Evolutionary conservation across 2,113 vertebrate genomes (phyloP), one percentile per base, ranked within the genome.

Genomic region (Columbina picui): DNA sequence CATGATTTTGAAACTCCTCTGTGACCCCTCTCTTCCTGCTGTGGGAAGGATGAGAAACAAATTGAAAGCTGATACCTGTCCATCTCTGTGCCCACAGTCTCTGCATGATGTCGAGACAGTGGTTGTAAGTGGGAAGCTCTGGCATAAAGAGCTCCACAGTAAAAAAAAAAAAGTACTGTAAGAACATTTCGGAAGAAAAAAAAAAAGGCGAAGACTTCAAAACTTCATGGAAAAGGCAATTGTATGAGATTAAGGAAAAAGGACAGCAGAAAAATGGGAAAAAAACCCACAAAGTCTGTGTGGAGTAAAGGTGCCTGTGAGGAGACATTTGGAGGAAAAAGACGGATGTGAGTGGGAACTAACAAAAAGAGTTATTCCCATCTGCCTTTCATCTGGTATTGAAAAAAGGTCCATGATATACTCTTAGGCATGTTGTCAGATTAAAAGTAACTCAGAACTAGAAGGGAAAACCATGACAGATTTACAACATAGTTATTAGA

Each of bases 401-500:
- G 84, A 74, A 94, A 61, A 93, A 87, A 63, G 23, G 19, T 69
- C 10, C 1, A 25, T 57, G 43, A 36, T 38, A 32, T 36, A 79
- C 61, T 88, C 79, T 53, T 52, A 84, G 65, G 30, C 39, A 34
- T 61, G 41, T 61, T 95, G 50, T 93, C 82, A 93, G 55, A 84
- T 9, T 4, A 90, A 97, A 90, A 92, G 57, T 69, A 79, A 36
- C 76, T 76, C 19, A 67, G 56, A 91, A 89, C 56, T 60, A 55
- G 47, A 67, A 70, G 7, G 68, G 65, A 84, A 90, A 90, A 92
- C n/a, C 27, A 63, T 75, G 76, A 50, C 70, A 88, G 78, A 90
- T 88, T 93, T 93, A 93, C 75, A 70, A 61, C 10, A 43, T 4
- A 49, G 71, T 65, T 90, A 88, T 80, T 69, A 41, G 52, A 90